phyloP scores from a whole-genome alignment of 2,888 invertebrate genomes.

The Aphrophora alni region DNA sequence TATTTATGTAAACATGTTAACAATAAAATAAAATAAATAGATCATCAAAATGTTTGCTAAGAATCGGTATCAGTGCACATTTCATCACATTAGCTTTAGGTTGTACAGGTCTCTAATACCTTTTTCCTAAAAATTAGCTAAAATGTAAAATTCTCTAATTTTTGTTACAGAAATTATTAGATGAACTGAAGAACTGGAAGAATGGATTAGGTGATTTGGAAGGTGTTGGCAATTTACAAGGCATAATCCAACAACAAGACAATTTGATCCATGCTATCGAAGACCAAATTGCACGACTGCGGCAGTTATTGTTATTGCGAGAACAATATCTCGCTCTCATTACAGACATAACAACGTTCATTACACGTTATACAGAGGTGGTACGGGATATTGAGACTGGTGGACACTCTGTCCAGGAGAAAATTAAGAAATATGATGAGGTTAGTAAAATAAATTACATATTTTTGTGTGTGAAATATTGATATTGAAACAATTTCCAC shows the following conservation, averaged over 20 bases:
- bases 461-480: too few species aligned
- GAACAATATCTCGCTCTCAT: constrained; percentile 89
- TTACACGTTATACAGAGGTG: constrained; percentile 84
- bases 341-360: constrained; percentile 86
- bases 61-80: too few species aligned
- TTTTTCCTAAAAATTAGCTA: too few species aligned
- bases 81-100: too few species aligned
- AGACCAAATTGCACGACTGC: constrained; percentile 81
- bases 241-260: constrained; percentile 76
- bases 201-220: constrained; percentile 67
- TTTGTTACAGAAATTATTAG: constrained; percentile 67
- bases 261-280: constrained; percentile 85
- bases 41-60: too few species aligned
- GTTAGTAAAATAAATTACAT: constrained; percentile 54
- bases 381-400: constrained; percentile 86
- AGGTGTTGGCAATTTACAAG: constrained; percentile 79
- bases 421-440: constrained; percentile 86
- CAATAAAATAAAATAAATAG: too few species aligned
- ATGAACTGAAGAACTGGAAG: constrained; percentile 78
- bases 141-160: too few species aligned
- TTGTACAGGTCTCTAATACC: too few species aligned
- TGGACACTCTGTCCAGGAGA: constrained; percentile 81
- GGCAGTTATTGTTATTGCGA: constrained; percentile 77
- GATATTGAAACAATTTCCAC: too few species aligned
- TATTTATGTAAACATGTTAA: too few species aligned